Evolutionary conservation across 2,113 vertebrate genomes (phyloP).

Genomic region (Salvelinus sp.): DNA sequence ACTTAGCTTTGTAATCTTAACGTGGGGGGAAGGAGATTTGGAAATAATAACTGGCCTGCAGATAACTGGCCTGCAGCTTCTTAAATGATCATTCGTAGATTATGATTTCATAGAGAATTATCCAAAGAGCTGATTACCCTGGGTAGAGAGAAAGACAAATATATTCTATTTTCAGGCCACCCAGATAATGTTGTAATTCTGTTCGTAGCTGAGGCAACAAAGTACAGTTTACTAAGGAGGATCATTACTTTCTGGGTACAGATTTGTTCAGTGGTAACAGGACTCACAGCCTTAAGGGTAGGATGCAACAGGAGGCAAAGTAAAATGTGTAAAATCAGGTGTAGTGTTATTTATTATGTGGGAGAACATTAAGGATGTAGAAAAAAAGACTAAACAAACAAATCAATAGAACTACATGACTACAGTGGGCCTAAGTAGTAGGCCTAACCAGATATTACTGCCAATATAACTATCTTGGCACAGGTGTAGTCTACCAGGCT

Average conservation of each 20-base stretch:
- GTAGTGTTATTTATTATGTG: too few species aligned
- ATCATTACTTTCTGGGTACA: neutral
- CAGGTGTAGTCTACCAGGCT: too few species aligned
- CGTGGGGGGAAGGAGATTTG: slow-evolving; percentile 6
- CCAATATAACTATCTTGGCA: too few species aligned
- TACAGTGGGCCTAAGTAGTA: too few species aligned
- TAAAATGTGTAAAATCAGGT: too few species aligned
- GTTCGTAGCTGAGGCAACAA: neutral
- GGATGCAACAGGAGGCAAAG: too few species aligned
- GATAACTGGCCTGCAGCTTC: slow-evolving; percentile 20
- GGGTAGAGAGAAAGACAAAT: slow-evolving; percentile 1
- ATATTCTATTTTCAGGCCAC: slow-evolving; percentile 1
- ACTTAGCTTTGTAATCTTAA: slow-evolving; percentile 44
- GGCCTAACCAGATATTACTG: too few species aligned
- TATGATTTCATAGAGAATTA: slow-evolving; percentile 16
- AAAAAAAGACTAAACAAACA: too few species aligned
- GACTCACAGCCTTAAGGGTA: too few species aligned
- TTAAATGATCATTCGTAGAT: slow-evolving; percentile 21
- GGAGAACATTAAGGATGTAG: too few species aligned
- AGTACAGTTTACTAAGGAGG: neutral
- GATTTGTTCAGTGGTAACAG: too few species aligned
- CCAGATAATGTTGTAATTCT: neutral
- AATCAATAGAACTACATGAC: too few species aligned
- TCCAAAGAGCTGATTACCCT: slow-evolving; percentile 14
- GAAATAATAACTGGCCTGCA: slow-evolving; percentile 1